Conservation (phyloP, 2,888 invertebrate species). For the Eupithecia dodoneata region DNA sequence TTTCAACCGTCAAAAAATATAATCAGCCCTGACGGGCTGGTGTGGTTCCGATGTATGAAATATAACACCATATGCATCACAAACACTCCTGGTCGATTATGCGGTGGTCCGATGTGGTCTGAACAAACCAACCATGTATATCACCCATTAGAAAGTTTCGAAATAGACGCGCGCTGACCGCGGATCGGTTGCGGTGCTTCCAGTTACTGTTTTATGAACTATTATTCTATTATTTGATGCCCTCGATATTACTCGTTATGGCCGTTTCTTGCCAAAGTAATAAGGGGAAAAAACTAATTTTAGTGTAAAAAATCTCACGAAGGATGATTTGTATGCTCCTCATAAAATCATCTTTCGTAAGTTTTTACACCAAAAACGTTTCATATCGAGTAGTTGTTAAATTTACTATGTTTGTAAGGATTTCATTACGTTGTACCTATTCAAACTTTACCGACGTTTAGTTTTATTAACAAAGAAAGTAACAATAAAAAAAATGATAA, state of each 20-base stretch:
- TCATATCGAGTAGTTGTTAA: not conserved
- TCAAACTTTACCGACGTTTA: no score
- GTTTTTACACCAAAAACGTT: no score
- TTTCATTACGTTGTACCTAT: no score
- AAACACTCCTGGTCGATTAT: not conserved
- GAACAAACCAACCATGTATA: conserved; percentile 8
- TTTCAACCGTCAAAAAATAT: not conserved
- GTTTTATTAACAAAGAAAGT: no score
- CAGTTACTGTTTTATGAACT: conserved; percentile 50
- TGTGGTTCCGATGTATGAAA: not conserved
- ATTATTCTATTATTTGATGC: conserved; percentile 47
- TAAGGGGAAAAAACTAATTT: not conserved
- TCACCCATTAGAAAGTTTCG: conserved; percentile 76
- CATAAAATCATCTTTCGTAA: no score
- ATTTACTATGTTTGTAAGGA: not conserved
- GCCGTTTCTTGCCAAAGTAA: conserved; percentile 5
- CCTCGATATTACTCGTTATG: conserved; percentile 27
- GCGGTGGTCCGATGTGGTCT: not conserved
- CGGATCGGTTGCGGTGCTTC: conserved; percentile 51
- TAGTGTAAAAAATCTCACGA: not conserved
- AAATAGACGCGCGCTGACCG: conserved; percentile 80
- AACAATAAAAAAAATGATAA: no score
- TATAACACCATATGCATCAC: not conserved
- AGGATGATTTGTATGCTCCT: not conserved
- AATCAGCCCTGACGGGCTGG: not conserved